Percentiles rank a stretch among this genome's conserved stretches.
These are phyloP conservation scores for Hoplodrina blanda DNA, from an alignment of 2,888 invertebrate species.

Conservation along the genomic window DNA sequence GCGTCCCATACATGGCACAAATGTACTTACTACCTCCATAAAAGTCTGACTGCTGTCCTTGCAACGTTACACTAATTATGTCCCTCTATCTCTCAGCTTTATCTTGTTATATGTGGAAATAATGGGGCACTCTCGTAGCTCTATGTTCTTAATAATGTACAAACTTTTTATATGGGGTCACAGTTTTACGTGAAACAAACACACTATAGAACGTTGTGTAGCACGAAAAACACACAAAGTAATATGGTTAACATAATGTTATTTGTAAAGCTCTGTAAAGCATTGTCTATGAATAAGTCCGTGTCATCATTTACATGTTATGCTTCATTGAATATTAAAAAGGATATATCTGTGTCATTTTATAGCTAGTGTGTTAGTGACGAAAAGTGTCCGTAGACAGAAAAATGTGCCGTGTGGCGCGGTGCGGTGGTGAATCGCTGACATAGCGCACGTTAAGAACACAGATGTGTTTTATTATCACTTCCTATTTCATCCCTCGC, in stretches of 20 bases:
- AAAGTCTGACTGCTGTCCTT: conserved; percentile 49
- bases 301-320: conserved; percentile 41
- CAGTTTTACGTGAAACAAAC: conserved; percentile 41
- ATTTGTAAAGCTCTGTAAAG: conserved; percentile 41
- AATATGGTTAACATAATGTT: conserved; percentile 20
- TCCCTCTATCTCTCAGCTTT: conserved; percentile 61
- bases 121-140: conserved; percentile 55
- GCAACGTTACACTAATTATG: conserved; percentile 65
- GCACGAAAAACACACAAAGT: conserved; percentile 2
- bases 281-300: conserved; percentile 47
- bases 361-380: conserved; percentile 43
- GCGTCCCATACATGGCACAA: conserved; percentile 43
- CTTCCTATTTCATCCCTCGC: conserved; percentile 63
- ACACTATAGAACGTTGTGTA: conserved; percentile 16
- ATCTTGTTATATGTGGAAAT: conserved; percentile 58
- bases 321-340: conserved; percentile 56
- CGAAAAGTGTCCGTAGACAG: conserved; percentile 27
- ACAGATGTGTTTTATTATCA: conserved; percentile 82
- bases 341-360: conserved; percentile 54
- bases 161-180: conserved; percentile 51
- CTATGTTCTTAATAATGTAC: conserved; percentile 52
- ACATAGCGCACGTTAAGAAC: conserved; percentile 64
- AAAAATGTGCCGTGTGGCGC: conserved; percentile 33
- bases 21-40: conserved; percentile 49
- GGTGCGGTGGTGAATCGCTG: conserved; percentile 59